Conservation (phyloP, 2,888 invertebrate genomes). For the Hecatera dysodea region DNA sequence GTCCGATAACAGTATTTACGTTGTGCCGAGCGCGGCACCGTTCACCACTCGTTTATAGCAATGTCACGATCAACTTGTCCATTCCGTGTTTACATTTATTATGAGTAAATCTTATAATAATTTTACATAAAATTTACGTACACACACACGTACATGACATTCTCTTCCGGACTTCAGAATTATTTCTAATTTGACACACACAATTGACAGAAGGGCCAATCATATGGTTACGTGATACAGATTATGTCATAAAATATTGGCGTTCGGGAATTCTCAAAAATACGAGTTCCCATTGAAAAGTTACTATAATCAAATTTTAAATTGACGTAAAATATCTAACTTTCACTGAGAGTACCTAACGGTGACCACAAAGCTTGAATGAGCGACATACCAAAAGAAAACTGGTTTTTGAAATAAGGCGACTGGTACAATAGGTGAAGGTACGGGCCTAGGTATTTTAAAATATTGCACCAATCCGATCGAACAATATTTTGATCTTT, state of each 20-base stretch:
- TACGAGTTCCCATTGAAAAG: neutral
- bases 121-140: conserved; percentile 24
- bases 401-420: conserved; percentile 37
- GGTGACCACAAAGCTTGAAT: conserved; percentile 41
- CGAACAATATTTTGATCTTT: too few species aligned
- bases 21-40: conserved; percentile 54
- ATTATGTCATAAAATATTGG: conserved; percentile 10
- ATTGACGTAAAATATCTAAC: conserved; percentile 19
- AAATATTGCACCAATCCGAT: too few species aligned
- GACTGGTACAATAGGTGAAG: neutral
- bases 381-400: conserved; percentile 42
- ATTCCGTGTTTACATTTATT: conserved; percentile 37
- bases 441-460: neutral
- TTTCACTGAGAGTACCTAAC: conserved; percentile 63
- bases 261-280: conserved; percentile 42
- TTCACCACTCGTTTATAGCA: conserved; percentile 45
- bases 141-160: too few species aligned
- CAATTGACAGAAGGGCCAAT: conserved; percentile 48
- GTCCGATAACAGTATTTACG: conserved; percentile 68
- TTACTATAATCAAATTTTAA: neutral
- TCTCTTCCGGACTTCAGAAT: conserved; percentile 18
- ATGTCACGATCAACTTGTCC: conserved; percentile 57
- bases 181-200: conserved; percentile 49
- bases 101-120: conserved; percentile 26
- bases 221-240: conserved; percentile 52